These are phyloP conservation scores for Ceratina australensis DNA, from an alignment of 1,140 invertebrate genomes.

Conservation along the genomic window DNA sequence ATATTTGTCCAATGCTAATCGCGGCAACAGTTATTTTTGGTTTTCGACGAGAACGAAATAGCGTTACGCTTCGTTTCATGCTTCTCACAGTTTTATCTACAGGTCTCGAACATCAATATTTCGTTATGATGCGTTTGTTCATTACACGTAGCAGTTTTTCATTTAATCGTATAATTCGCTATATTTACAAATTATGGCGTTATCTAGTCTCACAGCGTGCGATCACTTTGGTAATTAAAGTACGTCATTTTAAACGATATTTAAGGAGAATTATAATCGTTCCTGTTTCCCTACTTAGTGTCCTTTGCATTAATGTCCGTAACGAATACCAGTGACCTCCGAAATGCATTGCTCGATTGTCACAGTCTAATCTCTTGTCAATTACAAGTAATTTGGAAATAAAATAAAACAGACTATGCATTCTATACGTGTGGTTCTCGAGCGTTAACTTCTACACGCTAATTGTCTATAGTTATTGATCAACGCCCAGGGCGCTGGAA, in stretches of 20 bases:
- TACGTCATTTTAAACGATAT: constrained; percentile 10
- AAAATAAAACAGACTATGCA: background rate
- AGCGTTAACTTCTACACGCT: constrained; percentile 9
- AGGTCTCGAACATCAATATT: constrained; percentile 28
- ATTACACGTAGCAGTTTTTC: constrained; percentile 25
- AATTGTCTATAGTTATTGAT: constrained; percentile 30
- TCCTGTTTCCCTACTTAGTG: background rate
- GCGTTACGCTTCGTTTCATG: background rate
- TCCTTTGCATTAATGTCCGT: background rate
- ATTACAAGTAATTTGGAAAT: background rate
- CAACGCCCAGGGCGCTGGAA: constrained; percentile 28
- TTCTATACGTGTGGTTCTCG: background rate
- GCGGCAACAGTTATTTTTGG: background rate
- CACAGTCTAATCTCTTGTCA: background rate
- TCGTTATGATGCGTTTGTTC: constrained; percentile 17
- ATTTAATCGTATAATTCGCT: constrained; percentile 32
- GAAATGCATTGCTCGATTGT: background rate
- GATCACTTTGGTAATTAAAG: constrained; percentile 30
- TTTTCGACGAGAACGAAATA: background rate
- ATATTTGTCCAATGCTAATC: constrained; percentile 15
- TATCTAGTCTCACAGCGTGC: constrained; percentile 54
- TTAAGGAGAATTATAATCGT: background rate
- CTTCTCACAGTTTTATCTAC: constrained; percentile 23
- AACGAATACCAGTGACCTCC: background rate
- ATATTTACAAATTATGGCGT: constrained; percentile 59